Evolutionary conservation across 1,140 invertebrate genomes (phyloP).

Genomic region (Drosophila orosa): DNA sequence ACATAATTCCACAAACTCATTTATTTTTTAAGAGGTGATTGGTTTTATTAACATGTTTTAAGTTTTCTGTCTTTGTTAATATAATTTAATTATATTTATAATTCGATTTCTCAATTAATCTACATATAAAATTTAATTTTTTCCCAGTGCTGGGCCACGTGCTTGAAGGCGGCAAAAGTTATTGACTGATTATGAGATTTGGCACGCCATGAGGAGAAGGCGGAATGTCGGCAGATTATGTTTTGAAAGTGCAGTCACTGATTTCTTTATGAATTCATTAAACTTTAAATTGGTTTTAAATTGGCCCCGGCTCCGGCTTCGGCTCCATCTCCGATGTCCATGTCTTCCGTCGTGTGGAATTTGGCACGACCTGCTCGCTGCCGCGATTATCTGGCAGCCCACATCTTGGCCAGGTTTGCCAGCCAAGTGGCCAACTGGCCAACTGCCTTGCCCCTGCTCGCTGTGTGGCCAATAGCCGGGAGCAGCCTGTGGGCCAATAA

Average conservation of each 20-base stretch:
- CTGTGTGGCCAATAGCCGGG: constrained; percentile 65
- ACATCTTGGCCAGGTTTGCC: constrained; percentile 56
- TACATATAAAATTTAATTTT: background rate
- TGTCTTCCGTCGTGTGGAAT: constrained; percentile 61
- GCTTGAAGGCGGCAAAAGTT: constrained; percentile 80
- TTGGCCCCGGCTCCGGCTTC: constrained; percentile 55
- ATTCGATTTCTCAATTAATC: background rate
- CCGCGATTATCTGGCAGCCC: constrained; percentile 73
- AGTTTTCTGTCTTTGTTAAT: too few species aligned
- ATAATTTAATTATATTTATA: background rate
- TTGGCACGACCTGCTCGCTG: constrained; percentile 77
- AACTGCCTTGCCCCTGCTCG: constrained; percentile 47
- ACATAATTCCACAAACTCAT: too few species aligned
- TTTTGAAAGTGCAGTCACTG: constrained; percentile 81
- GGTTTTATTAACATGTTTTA: background rate
- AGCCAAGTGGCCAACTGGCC: constrained; percentile 29
- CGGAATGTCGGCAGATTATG: constrained; percentile 76
- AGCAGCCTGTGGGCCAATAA: constrained; percentile 76
- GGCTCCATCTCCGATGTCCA: constrained; percentile 12
- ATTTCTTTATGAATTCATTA: constrained; percentile 83
- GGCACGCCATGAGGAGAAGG: constrained; percentile 70
- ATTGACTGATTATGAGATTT: constrained; percentile 83
- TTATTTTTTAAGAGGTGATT: background rate
- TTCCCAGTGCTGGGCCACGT: constrained; percentile 61
- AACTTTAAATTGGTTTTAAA: constrained; percentile 83